A percentile compares a stretch with the other conserved stretches of the same genome.
Evolutionary conservation across 2,797 vertebrate species (phyloP).

Genomic region (Nothura maculosa): DNA sequence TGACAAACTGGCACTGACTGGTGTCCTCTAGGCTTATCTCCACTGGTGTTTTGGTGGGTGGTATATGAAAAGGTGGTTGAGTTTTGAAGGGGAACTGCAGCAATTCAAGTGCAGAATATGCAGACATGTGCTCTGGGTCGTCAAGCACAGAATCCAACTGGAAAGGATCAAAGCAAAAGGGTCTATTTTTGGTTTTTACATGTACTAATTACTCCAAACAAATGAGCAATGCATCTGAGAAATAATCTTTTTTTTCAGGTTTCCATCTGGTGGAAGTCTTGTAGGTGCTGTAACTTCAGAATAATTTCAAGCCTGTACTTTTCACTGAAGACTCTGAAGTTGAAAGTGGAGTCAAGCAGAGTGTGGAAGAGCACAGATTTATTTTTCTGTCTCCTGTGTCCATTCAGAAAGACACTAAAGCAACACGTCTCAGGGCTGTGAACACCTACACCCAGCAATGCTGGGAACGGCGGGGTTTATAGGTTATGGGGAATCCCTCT

Average conservation of each 20-base stretch:
- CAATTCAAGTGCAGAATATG: slow-evolving; percentile 12
- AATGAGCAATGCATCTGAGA: slow-evolving; percentile 70
- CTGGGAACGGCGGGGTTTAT: not conserved
- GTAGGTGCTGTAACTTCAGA: slow-evolving; percentile 60
- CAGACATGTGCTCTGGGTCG: not conserved
- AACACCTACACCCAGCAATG: slow-evolving; percentile 22
- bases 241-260: slow-evolving; percentile 51
- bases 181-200: slow-evolving; percentile 36
- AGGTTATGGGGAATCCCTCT: not conserved
- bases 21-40: not conserved
- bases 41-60: slow-evolving; percentile 63
- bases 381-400: slow-evolving; percentile 8
- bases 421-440: slow-evolving; percentile 28
- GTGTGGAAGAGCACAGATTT: slow-evolving; percentile 42
- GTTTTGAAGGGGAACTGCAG: slow-evolving; percentile 64
- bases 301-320: slow-evolving; percentile 52
- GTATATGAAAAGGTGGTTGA: slow-evolving; percentile 52
- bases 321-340: slow-evolving; percentile 41
- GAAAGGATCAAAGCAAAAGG: slow-evolving; percentile 47
- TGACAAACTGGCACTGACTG: not conserved
- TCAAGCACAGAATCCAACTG: slow-evolving; percentile 12
- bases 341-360: slow-evolving; percentile 28
- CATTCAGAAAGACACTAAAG: slow-evolving; percentile 57
- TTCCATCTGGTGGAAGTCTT: slow-evolving; percentile 67
- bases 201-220: slow-evolving; percentile 64